phyloP scores from a whole-genome alignment of 2,113 vertebrate genomes.

The Clupea harengus region DNA sequence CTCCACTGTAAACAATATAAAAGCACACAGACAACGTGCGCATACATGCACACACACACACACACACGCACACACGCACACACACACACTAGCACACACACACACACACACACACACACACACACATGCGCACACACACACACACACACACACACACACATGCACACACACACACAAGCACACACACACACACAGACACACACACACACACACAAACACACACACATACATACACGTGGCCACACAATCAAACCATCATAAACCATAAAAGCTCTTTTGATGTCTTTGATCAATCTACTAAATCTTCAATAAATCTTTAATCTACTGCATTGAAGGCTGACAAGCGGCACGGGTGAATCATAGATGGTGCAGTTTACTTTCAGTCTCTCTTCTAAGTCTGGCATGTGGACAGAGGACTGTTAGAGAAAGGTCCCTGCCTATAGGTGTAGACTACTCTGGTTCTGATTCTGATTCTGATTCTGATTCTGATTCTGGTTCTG shows the following conservation, averaged over 20 bases:
- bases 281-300: too few species aligned
- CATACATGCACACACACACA: background rate
- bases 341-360: background rate
- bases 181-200: too few species aligned
- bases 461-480: too few species aligned
- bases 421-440: background rate
- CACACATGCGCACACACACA: background rate
- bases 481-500: too few species aligned
- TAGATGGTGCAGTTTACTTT: background rate
- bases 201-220: too few species aligned
- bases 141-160: too few species aligned
- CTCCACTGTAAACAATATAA: background rate
- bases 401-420: background rate
- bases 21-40: background rate
- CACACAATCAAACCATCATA: too few species aligned
- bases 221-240: too few species aligned
- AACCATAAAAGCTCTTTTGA: background rate
- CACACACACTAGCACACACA: background rate
- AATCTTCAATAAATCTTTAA: too few species aligned
- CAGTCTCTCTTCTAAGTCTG: background rate
- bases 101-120: background rate
- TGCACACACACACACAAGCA: too few species aligned
- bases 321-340: background rate
- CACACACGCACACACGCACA: constrained; percentile 7
- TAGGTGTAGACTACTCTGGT: too few species aligned